These are phyloP conservation scores for Cephus runcator DNA, from an alignment of 2,888 invertebrate species.

Conservation along the genomic window DNA sequence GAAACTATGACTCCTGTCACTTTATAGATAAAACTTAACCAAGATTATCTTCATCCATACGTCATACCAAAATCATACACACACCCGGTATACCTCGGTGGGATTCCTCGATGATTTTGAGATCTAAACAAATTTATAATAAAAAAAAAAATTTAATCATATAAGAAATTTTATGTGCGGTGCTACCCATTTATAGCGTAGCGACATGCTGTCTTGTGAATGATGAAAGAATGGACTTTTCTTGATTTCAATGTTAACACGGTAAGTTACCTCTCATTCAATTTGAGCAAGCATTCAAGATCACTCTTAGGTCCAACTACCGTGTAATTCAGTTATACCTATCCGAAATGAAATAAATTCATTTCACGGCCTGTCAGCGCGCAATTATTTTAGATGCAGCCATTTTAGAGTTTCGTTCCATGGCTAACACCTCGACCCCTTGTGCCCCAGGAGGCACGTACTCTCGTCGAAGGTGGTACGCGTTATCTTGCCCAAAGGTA, in stretches of 20 bases:
- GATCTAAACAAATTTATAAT: background rate
- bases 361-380: conserved; percentile 66
- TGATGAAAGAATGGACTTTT: background rate
- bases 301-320: conserved; percentile 58
- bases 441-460: conserved; percentile 41
- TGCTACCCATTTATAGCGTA: background rate
- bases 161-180: too few relatives aligned
- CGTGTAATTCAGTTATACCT: conserved; percentile 64
- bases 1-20: conserved; percentile 4
- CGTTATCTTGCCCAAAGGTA: conserved; percentile 12
- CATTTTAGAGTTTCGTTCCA: conserved; percentile 55
- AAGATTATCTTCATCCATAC: too few relatives aligned
- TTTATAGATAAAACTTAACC: background rate
- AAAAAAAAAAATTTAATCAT: too few relatives aligned
- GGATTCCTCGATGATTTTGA: background rate
- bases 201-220: background rate
- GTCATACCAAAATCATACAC: background rate
- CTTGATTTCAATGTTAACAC: background rate
- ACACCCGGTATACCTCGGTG: background rate
- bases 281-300: conserved; percentile 12
- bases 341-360: conserved; percentile 66
- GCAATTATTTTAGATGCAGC: conserved; percentile 63
- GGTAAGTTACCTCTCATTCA: background rate
- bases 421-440: conserved; percentile 54
- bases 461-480: conserved; percentile 7